Evolutionary conservation across 2,797 vertebrate genomes (phyloP).

Genomic region (Scolopax rusticola): DNA sequence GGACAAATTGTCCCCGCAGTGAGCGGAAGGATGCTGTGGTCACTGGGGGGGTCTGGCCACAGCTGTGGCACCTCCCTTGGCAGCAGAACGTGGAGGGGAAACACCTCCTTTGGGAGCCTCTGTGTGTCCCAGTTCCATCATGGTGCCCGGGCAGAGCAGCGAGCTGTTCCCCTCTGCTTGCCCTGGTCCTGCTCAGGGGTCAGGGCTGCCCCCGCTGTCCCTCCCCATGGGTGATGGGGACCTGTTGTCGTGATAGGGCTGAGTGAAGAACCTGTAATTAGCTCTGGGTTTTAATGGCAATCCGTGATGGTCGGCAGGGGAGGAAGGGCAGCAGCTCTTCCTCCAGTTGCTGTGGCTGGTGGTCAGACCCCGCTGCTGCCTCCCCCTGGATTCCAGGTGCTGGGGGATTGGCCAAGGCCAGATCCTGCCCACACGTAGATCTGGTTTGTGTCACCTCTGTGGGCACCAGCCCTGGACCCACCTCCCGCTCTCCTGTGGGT

Average conservation of each 20-base stretch:
- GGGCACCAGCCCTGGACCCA: background rate
- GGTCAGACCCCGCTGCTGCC: background rate
- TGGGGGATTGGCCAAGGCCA: fast-evolving
- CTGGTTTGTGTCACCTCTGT: background rate
- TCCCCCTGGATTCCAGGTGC: background rate
- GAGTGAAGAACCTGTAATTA: background rate
- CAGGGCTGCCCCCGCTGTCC: background rate
- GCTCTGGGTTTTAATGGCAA: background rate
- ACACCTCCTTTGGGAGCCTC: background rate
- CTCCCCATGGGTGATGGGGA: background rate
- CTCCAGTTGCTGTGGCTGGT: background rate
- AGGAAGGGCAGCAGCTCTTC: background rate
- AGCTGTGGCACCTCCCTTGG: background rate
- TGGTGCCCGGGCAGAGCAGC: fast-evolving
- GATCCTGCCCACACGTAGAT: background rate
- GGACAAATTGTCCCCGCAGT: fast-evolving
- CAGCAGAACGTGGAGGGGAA: too few species aligned
- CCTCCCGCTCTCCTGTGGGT: background rate
- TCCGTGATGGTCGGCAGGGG: fast-evolving
- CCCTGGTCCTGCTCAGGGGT: fast-evolving
- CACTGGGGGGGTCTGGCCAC: fast-evolving
- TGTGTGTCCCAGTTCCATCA: fast-evolving
- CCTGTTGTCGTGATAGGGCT: background rate
- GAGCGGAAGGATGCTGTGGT: background rate
- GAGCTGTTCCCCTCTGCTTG: fast-evolving